phyloP scores from a whole-genome alignment of 2,888 invertebrate genomes.

The Drosophila mercatorum region DNA sequence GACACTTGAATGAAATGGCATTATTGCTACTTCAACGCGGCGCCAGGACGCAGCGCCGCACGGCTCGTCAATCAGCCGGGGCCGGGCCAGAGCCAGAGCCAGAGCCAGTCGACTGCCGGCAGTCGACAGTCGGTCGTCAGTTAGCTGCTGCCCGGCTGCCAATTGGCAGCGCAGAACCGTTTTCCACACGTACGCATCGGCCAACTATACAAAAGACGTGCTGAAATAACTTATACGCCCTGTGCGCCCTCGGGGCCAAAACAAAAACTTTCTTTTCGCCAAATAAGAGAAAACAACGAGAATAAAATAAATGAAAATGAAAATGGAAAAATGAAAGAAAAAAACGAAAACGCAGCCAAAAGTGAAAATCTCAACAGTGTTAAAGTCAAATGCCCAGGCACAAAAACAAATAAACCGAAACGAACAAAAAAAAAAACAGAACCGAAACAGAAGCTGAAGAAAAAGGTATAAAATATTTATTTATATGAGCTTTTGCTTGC shows the following conservation, averaged over 20 bases:
- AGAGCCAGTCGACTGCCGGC: conserved; percentile 8
- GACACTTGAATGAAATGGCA: conserved; percentile 76
- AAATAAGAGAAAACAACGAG: conserved; percentile 35
- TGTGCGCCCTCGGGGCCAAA: conserved; percentile 58
- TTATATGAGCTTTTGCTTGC: conserved; percentile 71
- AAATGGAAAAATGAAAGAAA: conserved; percentile 9
- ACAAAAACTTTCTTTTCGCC: conserved; percentile 49
- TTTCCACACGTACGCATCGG: conserved; percentile 78
- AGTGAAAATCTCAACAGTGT: conserved; percentile 75
- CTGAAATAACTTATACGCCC: conserved; percentile 78
- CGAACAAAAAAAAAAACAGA: conserved; percentile 10
- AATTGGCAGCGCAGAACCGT: conserved; percentile 47
- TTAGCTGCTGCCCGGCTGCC: conserved; percentile 27
- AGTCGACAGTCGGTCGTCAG: conserved; percentile 10
- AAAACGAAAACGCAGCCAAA: conserved; percentile 48
- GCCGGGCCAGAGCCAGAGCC: not conserved
- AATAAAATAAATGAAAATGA: conserved; percentile 30
- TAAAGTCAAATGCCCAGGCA: conserved; percentile 62
- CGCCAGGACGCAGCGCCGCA: conserved; percentile 24
- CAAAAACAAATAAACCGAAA: conserved; percentile 23
- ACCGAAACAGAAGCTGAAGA: conserved; percentile 12
- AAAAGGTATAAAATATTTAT: conserved; percentile 75
- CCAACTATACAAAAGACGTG: conserved; percentile 73
- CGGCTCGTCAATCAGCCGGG: conserved; percentile 67
- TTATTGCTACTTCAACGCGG: conserved; percentile 77